Evolutionary conservation across 2,113 vertebrate species (phyloP).

Genomic region (Desmodus rotundus): DNA sequence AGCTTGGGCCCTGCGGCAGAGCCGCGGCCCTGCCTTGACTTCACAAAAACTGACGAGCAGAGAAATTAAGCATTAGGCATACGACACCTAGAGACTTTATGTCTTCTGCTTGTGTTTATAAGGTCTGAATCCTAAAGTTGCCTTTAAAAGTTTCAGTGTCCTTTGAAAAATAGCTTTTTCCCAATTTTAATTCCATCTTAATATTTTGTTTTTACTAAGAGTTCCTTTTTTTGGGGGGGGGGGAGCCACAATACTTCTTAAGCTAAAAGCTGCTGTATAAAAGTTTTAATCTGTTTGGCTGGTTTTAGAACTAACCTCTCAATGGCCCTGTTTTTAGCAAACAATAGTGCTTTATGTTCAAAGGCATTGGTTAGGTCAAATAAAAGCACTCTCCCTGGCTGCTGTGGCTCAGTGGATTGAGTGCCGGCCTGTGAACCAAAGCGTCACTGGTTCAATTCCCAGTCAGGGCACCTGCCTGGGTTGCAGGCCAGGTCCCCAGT

Average conservation of each 20-base stretch:
- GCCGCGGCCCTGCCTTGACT: neutral
- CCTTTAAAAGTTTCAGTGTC: neutral
- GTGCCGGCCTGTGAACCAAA: too few species aligned
- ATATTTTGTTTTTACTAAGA: neutral
- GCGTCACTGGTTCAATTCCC: too few species aligned
- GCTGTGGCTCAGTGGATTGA: too few species aligned
- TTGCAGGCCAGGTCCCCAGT: too few species aligned
- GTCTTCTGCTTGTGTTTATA: neutral
- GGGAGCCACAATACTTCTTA: neutral
- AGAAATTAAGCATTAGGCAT: neutral
- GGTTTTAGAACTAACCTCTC: neutral
- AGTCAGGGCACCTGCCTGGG: too few species aligned
- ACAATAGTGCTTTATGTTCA: neutral
- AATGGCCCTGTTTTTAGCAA: neutral
- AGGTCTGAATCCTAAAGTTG: neutral
- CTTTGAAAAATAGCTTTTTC: neutral
- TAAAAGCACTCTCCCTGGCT: neutral
- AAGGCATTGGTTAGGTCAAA: neutral
- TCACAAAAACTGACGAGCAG: neutral
- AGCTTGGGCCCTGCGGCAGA: neutral
- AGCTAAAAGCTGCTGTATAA: neutral
- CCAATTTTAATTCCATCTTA: constrained; percentile 1
- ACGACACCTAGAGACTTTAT: neutral
- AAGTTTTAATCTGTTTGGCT: neutral
- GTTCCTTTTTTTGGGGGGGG: too few species aligned